A percentile compares a stretch with the other conserved stretches of the same genome.
Conservation (phyloP, 2,888 invertebrate genomes). For the Catocala sponsa region DNA sequence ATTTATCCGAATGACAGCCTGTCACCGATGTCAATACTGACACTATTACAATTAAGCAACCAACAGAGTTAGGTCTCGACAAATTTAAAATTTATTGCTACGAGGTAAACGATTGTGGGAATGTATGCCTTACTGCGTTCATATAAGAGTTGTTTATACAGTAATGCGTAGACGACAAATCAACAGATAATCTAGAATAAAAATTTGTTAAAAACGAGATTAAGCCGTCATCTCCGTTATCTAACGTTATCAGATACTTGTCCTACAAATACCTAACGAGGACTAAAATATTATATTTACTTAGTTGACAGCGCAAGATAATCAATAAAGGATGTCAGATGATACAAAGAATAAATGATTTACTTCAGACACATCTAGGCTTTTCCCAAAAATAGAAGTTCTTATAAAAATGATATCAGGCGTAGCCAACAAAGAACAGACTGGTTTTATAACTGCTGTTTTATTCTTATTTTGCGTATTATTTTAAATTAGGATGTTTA, state of each 20-base stretch:
- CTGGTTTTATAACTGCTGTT: background rate
- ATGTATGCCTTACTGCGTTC: conserved; percentile 58
- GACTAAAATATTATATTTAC: conserved; percentile 74
- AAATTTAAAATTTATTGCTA: conserved; percentile 65
- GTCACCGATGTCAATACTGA: conserved; percentile 82
- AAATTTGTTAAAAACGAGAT: conserved; percentile 85
- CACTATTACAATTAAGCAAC: conserved; percentile 87
- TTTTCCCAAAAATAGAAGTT: background rate
- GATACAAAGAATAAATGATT: conserved; percentile 56
- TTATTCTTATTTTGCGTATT: no score
- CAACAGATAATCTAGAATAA: conserved; percentile 71
- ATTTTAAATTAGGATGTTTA: no score
- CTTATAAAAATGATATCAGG: conserved; percentile 9
- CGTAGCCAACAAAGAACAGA: background rate
- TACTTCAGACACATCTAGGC: conserved; percentile 19
- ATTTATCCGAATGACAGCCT: conserved; percentile 84
- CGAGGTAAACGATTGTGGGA: conserved; percentile 49
- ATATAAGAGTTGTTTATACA: conserved; percentile 46
- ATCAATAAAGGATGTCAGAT: conserved; percentile 68
- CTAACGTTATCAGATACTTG: conserved; percentile 77
- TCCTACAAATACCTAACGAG: conserved; percentile 76
- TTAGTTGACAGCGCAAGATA: conserved; percentile 75
- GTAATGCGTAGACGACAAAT: conserved; percentile 47
- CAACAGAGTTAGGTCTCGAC: conserved; percentile 74
- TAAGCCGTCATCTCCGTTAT: conserved; percentile 86